A percentile compares a stretch with the other conserved stretches of the same genome.
Evolutionary conservation across 2,113 vertebrate species (phyloP).

Genomic region (Puma concolor): DNA sequence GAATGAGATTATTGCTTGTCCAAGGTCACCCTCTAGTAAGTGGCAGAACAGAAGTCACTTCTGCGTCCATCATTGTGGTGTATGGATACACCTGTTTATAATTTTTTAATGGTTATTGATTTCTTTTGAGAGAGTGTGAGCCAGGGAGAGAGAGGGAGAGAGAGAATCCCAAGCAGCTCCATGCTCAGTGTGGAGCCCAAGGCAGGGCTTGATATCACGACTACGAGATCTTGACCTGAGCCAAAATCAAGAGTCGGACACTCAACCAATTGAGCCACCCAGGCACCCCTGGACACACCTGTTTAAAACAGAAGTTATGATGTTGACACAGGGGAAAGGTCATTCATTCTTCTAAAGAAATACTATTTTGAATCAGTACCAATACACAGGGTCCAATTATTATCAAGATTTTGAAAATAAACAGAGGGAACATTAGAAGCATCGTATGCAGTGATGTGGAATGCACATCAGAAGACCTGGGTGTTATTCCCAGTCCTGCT

Average conservation of each 20-base stretch:
- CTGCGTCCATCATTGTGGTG: background rate
- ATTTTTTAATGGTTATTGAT: too few species aligned
- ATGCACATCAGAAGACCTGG: background rate
- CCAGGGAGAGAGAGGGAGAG: too few species aligned
- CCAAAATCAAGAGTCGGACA: too few species aligned
- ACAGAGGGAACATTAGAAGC: background rate
- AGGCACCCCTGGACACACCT: background rate
- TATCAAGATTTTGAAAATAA: constrained; percentile 27
- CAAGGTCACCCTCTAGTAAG: background rate
- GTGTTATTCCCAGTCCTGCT: background rate
- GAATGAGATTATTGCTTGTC: background rate
- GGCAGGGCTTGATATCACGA: too few species aligned
- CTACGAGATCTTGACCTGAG: too few species aligned
- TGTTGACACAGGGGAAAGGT: background rate
- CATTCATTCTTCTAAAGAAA: background rate
- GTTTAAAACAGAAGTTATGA: background rate
- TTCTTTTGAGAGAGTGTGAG: too few species aligned
- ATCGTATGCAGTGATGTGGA: background rate
- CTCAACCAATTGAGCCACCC: too few species aligned
- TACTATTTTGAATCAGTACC: background rate
- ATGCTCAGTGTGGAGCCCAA: too few species aligned
- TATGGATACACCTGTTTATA: background rate
- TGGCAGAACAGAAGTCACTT: background rate
- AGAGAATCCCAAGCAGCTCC: too few species aligned
- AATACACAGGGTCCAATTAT: background rate